A percentile compares a stretch with the other conserved stretches of the same genome.
These are phyloP conservation scores for Aldabrachelys gigantea DNA, from an alignment of 2,113 vertebrate species.

Conservation along the genomic window DNA sequence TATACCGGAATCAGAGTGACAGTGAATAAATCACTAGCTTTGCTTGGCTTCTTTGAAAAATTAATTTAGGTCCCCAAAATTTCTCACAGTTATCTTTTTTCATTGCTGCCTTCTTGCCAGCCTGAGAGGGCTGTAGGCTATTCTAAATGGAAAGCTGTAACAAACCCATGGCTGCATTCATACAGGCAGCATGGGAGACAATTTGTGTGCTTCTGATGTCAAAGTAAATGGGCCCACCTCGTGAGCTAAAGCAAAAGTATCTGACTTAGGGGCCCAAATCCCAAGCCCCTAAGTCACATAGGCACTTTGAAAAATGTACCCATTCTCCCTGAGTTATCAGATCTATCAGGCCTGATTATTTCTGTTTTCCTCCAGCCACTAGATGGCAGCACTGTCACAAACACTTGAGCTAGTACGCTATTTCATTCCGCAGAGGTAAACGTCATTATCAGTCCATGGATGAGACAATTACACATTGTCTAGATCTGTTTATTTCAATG, in stretches of 20 bases:
- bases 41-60: slow-evolving; percentile 81
- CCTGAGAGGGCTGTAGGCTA: not conserved
- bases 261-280: fast-evolving
- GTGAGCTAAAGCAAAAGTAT: not conserved
- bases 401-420: not conserved
- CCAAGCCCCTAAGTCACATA: not conserved
- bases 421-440: not conserved
- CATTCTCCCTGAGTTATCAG: not conserved
- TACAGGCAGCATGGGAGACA: fast-evolving
- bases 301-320: not conserved
- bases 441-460: not conserved
- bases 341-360: not conserved
- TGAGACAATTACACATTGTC: not conserved
- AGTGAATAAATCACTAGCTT: slow-evolving; percentile 82
- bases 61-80: slow-evolving; percentile 67
- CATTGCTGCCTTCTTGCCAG: not conserved
- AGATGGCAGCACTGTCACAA: not conserved
- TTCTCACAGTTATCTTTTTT: slow-evolving; percentile 76
- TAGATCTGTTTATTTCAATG: not conserved
- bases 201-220: fast-evolving
- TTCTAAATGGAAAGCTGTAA: slow-evolving; percentile 25
- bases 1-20: slow-evolving; percentile 70
- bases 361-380: not conserved
- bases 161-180: not conserved
- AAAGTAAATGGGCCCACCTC: fast-evolving